Conservation (phyloP, 2,797 vertebrate species). For the Lithobates pipiens region DNA sequence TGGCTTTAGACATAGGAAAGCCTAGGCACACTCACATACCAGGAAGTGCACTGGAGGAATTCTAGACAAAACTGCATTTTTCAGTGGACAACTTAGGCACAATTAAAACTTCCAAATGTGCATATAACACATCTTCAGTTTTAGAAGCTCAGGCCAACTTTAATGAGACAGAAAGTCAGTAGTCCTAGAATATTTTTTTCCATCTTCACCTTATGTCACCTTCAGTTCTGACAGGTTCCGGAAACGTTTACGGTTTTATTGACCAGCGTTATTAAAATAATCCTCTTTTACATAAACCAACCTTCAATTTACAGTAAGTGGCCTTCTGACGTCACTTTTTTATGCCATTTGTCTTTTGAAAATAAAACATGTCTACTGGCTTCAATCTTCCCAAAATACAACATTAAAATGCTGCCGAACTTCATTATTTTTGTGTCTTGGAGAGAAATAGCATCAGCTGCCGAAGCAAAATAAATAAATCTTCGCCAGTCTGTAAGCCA, state of each 20-base stretch:
- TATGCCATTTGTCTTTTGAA: not conserved
- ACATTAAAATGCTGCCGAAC: slow-evolving; percentile 59
- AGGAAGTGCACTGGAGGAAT: no score
- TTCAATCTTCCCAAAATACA: slow-evolving; percentile 60
- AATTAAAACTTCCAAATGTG: no score
- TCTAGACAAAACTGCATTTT: no score
- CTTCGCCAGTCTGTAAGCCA: slow-evolving; percentile 55
- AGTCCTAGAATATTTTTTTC: no score
- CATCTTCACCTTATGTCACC: no score
- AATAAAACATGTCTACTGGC: not conserved
- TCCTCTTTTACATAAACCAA: not conserved
- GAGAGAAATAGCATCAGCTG: slow-evolving; percentile 52
- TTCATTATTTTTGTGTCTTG: slow-evolving; percentile 51
- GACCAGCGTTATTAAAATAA: not conserved
- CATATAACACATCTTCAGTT: no score
- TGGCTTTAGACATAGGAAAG: no score
- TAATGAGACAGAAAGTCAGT: no score
- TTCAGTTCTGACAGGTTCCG: not conserved
- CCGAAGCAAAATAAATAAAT: slow-evolving; percentile 38
- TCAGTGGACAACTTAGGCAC: no score
- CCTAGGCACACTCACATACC: no score
- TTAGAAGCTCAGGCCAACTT: no score
- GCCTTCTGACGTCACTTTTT: not conserved
- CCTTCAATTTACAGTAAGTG: not conserved
- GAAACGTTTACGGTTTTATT: not conserved